phyloP scores from a whole-genome alignment of 2,888 invertebrate genomes.

The Pheosia gnoma region DNA sequence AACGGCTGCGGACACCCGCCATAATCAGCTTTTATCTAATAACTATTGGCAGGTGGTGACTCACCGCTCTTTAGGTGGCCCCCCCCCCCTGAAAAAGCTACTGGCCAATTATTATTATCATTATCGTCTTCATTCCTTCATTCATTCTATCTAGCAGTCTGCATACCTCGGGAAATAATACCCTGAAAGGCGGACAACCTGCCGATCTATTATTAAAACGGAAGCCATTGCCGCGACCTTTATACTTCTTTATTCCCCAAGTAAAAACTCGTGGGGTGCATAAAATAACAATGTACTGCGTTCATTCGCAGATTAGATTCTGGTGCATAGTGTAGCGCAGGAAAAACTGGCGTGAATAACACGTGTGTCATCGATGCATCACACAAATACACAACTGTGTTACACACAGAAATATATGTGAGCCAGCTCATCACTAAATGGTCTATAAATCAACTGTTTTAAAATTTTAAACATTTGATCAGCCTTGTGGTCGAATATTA shows the following conservation, averaged over 20 bases:
- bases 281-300: conserved; percentile 72
- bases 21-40: no score
- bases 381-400: neutral
- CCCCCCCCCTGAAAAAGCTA: neutral
- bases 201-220: conserved; percentile 68
- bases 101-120: neutral
- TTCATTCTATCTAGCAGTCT: conserved; percentile 6
- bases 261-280: conserved; percentile 71
- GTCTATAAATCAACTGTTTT: no score
- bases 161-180: conserved; percentile 30
- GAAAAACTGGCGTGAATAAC: neutral
- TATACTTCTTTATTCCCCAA: conserved; percentile 55
- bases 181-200: conserved; percentile 29
- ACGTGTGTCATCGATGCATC: no score
- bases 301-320: conserved; percentile 8
- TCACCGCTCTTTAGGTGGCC: no score
- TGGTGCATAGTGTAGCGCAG: neutral
- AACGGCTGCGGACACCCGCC: no score
- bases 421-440: no score
- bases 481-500: no score
- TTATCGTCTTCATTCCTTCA: neutral
- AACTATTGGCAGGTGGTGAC: no score
- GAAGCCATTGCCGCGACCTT: conserved; percentile 52
- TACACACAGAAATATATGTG: no score
- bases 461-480: no score